Conservation (phyloP, 1,140 invertebrate genomes). For the Psix sp. region DNA sequence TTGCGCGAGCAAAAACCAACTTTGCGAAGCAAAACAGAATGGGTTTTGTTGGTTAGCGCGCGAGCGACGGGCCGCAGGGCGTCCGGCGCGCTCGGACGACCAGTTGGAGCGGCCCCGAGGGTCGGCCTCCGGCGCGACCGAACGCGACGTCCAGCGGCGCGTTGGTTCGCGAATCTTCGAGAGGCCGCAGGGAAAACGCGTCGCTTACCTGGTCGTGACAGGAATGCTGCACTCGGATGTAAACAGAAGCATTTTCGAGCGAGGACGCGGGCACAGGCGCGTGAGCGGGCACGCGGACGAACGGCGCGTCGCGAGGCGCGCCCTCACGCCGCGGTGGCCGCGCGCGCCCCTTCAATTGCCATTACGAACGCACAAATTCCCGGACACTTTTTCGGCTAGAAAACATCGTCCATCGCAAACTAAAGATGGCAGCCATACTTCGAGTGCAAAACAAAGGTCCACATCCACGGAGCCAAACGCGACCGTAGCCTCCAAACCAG, state of each 20-base stretch:
- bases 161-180: neutral
- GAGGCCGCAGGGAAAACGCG: conserved; percentile 25
- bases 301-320: conserved; percentile 14
- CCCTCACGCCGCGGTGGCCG: conserved; percentile 15
- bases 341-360: conserved; percentile 14
- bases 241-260: conserved; percentile 76
- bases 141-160: neutral
- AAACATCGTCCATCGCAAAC: conserved; percentile 70
- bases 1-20: too few species aligned
- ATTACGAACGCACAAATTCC: conserved; percentile 21
- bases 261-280: conserved; percentile 66
- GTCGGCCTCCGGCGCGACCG: neutral
- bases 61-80: too few species aligned
- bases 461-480: conserved; percentile 74
- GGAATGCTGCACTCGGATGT: conserved; percentile 74
- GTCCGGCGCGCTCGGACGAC: too few species aligned
- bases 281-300: neutral
- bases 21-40: too few species aligned
- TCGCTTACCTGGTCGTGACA: conserved; percentile 76
- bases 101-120: too few species aligned
- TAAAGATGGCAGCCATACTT: conserved; percentile 77
- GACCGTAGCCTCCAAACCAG: conserved; percentile 71
- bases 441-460: conserved; percentile 77
- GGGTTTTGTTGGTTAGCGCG: too few species aligned
- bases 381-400: conserved; percentile 38